Evolutionary conservation across 2,888 invertebrate genomes (phyloP).

Genomic region (Athripsodes cinereus): DNA sequence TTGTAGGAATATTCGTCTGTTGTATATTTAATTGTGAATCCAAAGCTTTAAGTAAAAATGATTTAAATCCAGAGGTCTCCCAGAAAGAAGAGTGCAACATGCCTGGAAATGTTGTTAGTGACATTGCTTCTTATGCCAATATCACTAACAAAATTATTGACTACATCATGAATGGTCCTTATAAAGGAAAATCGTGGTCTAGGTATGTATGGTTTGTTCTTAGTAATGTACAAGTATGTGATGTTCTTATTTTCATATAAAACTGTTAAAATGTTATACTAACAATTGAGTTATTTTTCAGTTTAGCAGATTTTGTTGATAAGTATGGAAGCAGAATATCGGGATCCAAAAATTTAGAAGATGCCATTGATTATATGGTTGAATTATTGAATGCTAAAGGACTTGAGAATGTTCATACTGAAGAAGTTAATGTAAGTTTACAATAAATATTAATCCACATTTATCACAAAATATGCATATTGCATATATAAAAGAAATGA

Average conservation of each 20-base stretch:
- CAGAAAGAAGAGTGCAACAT: neutral
- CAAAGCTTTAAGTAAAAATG: neutral
- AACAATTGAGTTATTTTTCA: slow-evolving; percentile 12
- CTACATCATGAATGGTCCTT: neutral
- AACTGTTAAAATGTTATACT: neutral
- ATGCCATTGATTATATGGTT: slow-evolving; percentile 62
- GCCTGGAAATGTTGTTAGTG: neutral
- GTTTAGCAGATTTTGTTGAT: slow-evolving; percentile 46
- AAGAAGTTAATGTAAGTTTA: slow-evolving; percentile 39
- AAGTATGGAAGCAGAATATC: slow-evolving; percentile 59
- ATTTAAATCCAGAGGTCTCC: too few relatives aligned
- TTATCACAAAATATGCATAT: too few relatives aligned
- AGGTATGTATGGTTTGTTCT: neutral
- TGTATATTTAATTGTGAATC: neutral
- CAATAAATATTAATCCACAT: neutral
- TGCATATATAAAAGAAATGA: too few relatives aligned
- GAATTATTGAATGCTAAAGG: slow-evolving; percentile 37
- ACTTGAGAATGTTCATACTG: slow-evolving; percentile 56
- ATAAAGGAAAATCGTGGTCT: slow-evolving; percentile 3
- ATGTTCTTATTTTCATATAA: neutral
- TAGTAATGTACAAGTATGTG: neutral
- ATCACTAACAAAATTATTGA: neutral
- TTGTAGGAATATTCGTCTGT: neutral
- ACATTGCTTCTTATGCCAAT: neutral
- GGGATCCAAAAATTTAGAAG: slow-evolving; percentile 57